A percentile compares a stretch with the other conserved stretches of the same genome.
These are phyloP conservation scores for Drosophila subquinaria DNA, from an alignment of 2,888 invertebrate species.

Conservation along the genomic window DNA sequence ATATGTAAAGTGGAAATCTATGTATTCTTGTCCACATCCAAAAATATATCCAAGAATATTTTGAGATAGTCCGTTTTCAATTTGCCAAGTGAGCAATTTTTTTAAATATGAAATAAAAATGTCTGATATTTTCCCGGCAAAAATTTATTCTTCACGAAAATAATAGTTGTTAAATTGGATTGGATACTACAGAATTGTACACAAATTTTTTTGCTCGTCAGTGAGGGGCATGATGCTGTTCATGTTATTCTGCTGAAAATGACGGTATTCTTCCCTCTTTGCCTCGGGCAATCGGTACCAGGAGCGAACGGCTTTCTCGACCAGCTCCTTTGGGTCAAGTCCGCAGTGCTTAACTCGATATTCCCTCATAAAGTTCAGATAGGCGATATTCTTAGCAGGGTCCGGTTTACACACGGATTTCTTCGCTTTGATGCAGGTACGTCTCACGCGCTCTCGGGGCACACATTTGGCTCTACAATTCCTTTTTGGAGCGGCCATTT, in stretches of 20 bases:
- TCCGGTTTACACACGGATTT: background rate
- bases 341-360: slow-evolving; percentile 48
- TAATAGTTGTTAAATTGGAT: background rate
- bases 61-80: background rate
- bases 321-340: slow-evolving; percentile 37
- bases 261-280: slow-evolving; percentile 39
- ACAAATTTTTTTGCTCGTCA: background rate
- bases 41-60: too few species aligned
- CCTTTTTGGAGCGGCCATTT: background rate
- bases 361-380: slow-evolving; percentile 52
- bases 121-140: background rate
- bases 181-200: background rate
- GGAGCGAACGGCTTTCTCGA: slow-evolving; percentile 49
- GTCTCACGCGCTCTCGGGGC: background rate
- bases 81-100: too few species aligned
- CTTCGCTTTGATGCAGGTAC: background rate
- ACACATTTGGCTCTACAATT: background rate
- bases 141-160: background rate
- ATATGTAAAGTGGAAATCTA: background rate
- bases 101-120: background rate
- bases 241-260: background rate
- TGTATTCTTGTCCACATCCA: too few species aligned
- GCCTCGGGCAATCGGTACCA: slow-evolving; percentile 46
- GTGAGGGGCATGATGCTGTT: too few species aligned
- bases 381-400: slow-evolving; percentile 41